Base-by-base conservation (phyloP, 2,113 vertebrate species). In the Otis tarda region DNA sequence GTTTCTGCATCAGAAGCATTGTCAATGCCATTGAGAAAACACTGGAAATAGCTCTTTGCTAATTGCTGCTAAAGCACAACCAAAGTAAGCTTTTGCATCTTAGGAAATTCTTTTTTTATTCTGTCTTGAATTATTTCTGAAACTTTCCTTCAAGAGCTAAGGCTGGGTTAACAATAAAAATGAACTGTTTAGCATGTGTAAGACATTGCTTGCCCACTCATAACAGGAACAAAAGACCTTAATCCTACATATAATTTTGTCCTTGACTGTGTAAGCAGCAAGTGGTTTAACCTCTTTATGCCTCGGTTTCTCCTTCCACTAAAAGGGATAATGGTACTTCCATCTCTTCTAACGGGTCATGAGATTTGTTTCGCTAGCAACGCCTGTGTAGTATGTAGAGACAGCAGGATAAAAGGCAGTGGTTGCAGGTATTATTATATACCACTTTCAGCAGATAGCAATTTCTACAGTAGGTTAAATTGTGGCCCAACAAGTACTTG, bases 401-500 rank as follows among this genome's bases (percentile, higher is more conserved):
- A 71, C 39, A 56, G 49, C 57, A 68, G 75, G 77, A 69, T 73
- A 64, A 90, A 92, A 75, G 65, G 90, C 65, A 94, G 31, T 50
- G 76, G 80, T 28, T 64, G 67, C 61, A 88, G 75, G 77, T 85
- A 87, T 80, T 93, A 95, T 95, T 95, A 89, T 77, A 37, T 83
- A 93, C 49, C 90, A 81, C 78, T 92, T 82, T 91, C 63, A 70
- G 80, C 63, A 92, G 82, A 96, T 24, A 93, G 83, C 59, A 78
- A 73, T 94, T 97, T 94, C 89, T 95, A 76, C 88, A 95, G 67
- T 23, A 97, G 96, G 92, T 97, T 96, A 97, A 94, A 79, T 90
- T 87, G 85, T 74, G 71, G 70, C 93, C 93, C 52, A 60, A 90
- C 89, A 92, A 93, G 95, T 92, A 96, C 96, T 96, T 97, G 92